Base-by-base conservation (phyloP, 2,888 invertebrate species). In the Biston stratarius region DNA sequence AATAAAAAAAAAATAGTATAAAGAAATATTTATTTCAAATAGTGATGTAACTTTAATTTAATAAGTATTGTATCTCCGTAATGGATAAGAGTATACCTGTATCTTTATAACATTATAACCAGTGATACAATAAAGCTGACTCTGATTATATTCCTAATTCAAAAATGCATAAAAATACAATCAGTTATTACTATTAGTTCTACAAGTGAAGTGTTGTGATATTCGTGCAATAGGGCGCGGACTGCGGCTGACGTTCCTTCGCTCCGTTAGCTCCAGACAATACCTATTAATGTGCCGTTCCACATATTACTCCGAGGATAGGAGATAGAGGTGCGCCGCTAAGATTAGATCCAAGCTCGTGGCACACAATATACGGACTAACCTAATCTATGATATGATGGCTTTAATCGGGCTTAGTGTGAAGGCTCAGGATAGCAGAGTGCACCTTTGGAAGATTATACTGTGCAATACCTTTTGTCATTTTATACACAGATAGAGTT, bases 191-290 rank as follows among this genome's bases (percentile, higher is more conserved):
- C n/a, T n/a, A n/a, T 6, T 38, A 38, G 38, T 15, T 15, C 24
- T 36, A 51, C 34, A 51, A 34, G 24, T 49, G 49, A 11, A 12
- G 49, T 34, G n/a, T 5, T 12, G 33, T 49, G 42, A 53, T 53
- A 5, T 58, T 59, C 40, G 59, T 24, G 15, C 24, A 15, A 51
- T 55, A 15, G 36, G 15, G 12, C 38, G 53, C 36, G 0, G 42
- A 36, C 59, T 66, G 66, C 53, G 48, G 56, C 69, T 66, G 66
- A 61, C 53, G 61, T 61, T 38, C n/a, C 12, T 38, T 33, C 66
- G 65, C 48, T 51, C 66, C 63, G 61, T 64, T 66, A 49, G 56
- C 38, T 61, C 52, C 48, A 66, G 66, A 62, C 57, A 56, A 60
- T 65, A 48, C 59, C 60, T 65, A 66, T 61, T 51, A 61, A 65